Evolutionary conservation across 2,113 vertebrate species (phyloP).

Genomic region (Neotragus pygmaeus): DNA sequence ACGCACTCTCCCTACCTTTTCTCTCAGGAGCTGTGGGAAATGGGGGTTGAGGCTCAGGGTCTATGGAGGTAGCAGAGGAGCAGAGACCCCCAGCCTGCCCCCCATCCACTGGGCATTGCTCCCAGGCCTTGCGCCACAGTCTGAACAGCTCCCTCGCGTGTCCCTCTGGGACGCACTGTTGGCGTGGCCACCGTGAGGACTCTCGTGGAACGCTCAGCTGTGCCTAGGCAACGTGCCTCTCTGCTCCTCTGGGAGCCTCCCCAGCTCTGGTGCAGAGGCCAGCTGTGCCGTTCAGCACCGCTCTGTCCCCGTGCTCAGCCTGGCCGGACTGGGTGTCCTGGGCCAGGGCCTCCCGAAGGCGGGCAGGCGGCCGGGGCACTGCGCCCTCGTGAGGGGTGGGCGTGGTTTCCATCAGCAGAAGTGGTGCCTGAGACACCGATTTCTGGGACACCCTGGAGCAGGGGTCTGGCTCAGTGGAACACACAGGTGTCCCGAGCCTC

Average conservation of each 20-base stretch:
- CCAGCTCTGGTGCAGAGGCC: neutral
- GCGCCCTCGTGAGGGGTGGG: neutral
- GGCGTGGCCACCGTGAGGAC: neutral
- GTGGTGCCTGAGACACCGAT: neutral
- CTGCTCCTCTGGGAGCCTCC: neutral
- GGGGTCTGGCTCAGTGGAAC: neutral
- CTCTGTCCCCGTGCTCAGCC: fast-evolving
- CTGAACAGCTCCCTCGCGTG: fast-evolving
- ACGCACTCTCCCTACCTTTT: fast-evolving
- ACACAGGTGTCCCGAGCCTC: fast-evolving
- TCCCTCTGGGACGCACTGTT: fast-evolving
- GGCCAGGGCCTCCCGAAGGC: fast-evolving
- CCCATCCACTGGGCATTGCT: fast-evolving
- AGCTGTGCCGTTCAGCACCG: neutral
- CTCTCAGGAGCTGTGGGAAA: neutral
- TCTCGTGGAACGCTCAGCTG: neutral
- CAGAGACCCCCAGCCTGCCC: fast-evolving
- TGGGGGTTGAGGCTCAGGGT: neutral
- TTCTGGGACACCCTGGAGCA: neutral
- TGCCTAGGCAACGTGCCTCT: fast-evolving
- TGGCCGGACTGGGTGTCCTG: neutral
- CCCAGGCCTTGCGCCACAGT: fast-evolving
- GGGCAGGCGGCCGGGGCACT: fast-evolving
- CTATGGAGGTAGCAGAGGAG: neutral
- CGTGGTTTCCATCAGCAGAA: neutral